Conservation (phyloP, 30 jellyfish, hydroid and myxozoan genomes). For the Aurelia aurita region DNA sequence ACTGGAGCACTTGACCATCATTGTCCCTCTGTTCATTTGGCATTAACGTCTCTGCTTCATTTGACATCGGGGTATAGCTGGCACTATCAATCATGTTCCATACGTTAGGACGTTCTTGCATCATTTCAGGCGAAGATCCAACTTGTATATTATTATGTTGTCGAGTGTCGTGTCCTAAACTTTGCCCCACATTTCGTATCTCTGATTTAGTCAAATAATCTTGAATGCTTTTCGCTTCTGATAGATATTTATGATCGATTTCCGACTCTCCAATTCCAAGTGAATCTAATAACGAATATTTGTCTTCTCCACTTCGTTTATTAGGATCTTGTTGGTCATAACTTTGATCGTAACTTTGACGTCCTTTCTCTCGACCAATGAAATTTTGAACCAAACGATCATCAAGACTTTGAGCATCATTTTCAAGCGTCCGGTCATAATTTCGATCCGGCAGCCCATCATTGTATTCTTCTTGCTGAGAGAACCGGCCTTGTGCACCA, state of each 20-base stretch:
- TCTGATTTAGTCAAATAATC: constrained; percentile 43
- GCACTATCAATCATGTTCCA: constrained; percentile 75
- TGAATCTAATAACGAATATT: constrained; percentile 31
- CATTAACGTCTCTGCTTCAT: constrained; percentile 53
- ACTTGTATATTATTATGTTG: constrained; percentile 64
- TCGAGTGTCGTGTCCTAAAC: constrained; percentile 53
- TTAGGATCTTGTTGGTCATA: neutral
- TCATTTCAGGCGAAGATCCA: constrained; percentile 60
- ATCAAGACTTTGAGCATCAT: constrained; percentile 62
- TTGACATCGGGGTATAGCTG: constrained; percentile 64
- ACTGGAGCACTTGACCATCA: constrained; percentile 60
- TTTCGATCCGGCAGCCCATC: constrained; percentile 72
- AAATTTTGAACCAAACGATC: constrained; percentile 43
- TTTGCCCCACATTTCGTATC: constrained; percentile 16
- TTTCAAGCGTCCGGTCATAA: constrained; percentile 69
- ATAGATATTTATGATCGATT: constrained; percentile 40
- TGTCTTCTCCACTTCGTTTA: constrained; percentile 6
- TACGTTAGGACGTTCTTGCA: constrained; percentile 55
- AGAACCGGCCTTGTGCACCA: constrained; percentile 47
- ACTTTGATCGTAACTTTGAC: neutral
- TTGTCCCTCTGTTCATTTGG: constrained; percentile 34
- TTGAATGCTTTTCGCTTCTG: constrained; percentile 66
- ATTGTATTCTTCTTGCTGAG: constrained; percentile 39
- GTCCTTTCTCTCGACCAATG: constrained; percentile 41
- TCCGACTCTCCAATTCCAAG: constrained; percentile 69